phyloP scores from a whole-genome alignment of 2,888 invertebrate genomes.

The Frankliniella intonsa region DNA sequence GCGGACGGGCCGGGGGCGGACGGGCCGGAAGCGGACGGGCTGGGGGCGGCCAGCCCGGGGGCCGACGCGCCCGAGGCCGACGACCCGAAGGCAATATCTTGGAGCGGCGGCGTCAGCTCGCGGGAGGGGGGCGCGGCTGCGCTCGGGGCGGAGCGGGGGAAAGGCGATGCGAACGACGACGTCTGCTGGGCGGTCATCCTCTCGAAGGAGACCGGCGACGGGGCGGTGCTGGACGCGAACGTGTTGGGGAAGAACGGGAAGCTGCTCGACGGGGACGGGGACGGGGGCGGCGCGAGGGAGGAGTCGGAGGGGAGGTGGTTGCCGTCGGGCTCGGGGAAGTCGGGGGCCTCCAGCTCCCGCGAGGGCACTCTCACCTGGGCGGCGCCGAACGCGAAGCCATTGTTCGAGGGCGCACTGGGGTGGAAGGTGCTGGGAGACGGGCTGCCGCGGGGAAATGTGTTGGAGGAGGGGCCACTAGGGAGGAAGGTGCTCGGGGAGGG shows the following conservation, averaged over 20 bases:
- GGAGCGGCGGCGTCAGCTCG: neutral
- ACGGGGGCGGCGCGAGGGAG: neutral
- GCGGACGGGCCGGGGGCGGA: neutral
- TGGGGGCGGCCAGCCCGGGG: neutral
- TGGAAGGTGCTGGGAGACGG: neutral
- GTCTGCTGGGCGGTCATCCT: slow-evolving; percentile 7
- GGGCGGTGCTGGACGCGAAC: neutral
- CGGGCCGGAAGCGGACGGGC: neutral
- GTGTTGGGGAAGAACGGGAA: neutral
- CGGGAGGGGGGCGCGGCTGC: neutral
- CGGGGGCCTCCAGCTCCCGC: slow-evolving; percentile 1
- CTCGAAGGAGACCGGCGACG: neutral
- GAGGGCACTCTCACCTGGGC: neutral
- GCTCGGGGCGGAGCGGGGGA: neutral
- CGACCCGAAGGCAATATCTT: neutral
- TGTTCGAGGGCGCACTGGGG: neutral
- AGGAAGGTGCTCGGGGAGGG: too few species aligned
- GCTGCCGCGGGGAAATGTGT: too few species aligned
- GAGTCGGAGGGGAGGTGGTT: neutral
- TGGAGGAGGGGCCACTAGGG: too few species aligned
- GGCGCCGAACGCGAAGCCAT: neutral
- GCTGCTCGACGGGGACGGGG: neutral
- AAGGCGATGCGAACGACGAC: neutral
- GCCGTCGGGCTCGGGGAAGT: neutral
- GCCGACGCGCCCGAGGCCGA: neutral